Percentiles rank a stretch among this genome's conserved stretches.
Evolutionary conservation across 2,888 invertebrate species (phyloP).

Genomic region (Rosalia funebris): DNA sequence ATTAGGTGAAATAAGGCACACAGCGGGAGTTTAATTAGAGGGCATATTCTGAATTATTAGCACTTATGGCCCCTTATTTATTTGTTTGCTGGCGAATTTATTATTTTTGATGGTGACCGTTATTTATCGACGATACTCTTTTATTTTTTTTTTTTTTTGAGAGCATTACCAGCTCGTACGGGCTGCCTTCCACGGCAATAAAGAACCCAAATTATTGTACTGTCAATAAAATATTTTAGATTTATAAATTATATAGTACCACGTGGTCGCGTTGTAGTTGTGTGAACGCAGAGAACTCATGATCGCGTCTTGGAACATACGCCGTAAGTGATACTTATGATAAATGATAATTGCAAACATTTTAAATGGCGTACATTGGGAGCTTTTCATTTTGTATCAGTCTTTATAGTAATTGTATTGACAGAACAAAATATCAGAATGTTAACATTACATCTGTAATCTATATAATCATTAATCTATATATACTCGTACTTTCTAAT

Average conservation of each 20-base stretch:
- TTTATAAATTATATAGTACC: slow-evolving; percentile 15
- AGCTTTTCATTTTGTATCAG: no score
- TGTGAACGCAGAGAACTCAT: not conserved
- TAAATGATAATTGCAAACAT: no score
- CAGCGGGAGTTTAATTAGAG: slow-evolving; percentile 46
- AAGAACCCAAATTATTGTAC: slow-evolving; percentile 13
- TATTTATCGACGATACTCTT: slow-evolving; percentile 27
- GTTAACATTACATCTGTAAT: no score
- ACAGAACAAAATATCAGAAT: no score
- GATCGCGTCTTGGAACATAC: no score
- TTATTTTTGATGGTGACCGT: slow-evolving; percentile 26
- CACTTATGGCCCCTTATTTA: slow-evolving; percentile 32
- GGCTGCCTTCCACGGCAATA: slow-evolving; percentile 2
- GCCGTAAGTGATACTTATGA: no score
- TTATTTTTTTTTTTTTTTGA: slow-evolving; percentile 8
- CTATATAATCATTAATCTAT: no score
- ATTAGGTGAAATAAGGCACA: slow-evolving; percentile 37
- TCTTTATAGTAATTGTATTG: no score
- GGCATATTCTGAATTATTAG: slow-evolving; percentile 44
- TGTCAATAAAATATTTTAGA: slow-evolving; percentile 16
- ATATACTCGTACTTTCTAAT: no score
- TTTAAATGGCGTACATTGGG: no score
- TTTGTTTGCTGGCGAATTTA: slow-evolving; percentile 28
- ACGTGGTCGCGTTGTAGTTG: not conserved
- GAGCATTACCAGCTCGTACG: slow-evolving; percentile 12